phyloP scores from a whole-genome alignment of 2,888 invertebrate genomes.

The Agrotis ipsilon region DNA sequence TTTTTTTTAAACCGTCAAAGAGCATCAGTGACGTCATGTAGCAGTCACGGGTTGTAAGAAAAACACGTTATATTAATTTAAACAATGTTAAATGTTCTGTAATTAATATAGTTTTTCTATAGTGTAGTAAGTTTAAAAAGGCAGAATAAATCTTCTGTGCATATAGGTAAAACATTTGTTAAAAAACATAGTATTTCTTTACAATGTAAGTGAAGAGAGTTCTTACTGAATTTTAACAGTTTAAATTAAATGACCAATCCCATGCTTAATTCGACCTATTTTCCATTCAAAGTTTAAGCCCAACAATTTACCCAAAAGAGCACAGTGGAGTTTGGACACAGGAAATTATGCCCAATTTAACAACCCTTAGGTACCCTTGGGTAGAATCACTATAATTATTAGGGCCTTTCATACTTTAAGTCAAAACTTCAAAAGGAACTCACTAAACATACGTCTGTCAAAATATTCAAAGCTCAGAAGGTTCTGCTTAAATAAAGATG shows the following conservation, averaged over 20 bases:
- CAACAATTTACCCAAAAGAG: constrained; percentile 40
- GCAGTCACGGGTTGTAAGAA: too few relatives aligned
- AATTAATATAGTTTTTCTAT: too few relatives aligned
- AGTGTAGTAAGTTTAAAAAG: too few relatives aligned
- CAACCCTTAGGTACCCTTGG: constrained; percentile 24
- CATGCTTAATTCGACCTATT: not conserved
- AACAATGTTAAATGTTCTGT: too few relatives aligned
- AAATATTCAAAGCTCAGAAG: constrained; percentile 24
- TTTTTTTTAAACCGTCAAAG: too few relatives aligned
- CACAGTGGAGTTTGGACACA: constrained; percentile 7
- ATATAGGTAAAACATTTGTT: too few relatives aligned
- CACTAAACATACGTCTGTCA: constrained; percentile 19
- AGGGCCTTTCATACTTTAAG: constrained; percentile 34
- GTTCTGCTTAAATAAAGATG: not conserved
- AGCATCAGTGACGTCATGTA: too few relatives aligned
- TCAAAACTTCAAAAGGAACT: constrained; percentile 39
- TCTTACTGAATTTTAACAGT: not conserved
- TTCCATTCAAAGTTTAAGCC: constrained; percentile 29
- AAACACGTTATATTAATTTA: too few relatives aligned
- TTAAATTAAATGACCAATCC: not conserved
- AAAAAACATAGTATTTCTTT: too few relatives aligned
- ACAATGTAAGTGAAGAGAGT: not conserved
- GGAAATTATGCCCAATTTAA: constrained; percentile 46
- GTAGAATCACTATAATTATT: constrained; percentile 53
- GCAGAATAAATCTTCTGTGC: too few relatives aligned